Evolutionary conservation across 2,113 vertebrate genomes (phyloP).

Genomic region (Aphyosemion australe): DNA sequence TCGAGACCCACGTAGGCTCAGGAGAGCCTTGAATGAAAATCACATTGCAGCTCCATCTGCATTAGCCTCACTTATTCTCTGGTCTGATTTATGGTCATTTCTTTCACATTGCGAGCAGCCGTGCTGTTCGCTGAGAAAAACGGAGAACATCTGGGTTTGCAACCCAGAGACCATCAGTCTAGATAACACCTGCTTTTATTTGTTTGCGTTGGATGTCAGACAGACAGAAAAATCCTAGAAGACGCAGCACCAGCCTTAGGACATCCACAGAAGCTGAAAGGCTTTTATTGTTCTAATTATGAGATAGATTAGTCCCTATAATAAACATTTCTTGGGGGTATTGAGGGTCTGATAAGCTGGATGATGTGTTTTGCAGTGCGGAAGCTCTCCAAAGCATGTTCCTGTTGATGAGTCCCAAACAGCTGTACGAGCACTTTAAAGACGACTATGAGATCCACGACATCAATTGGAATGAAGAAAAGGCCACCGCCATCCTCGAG

Average conservation of each 20-base stretch:
- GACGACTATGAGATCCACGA: conserved; percentile 98
- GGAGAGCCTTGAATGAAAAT: conserved; percentile 60
- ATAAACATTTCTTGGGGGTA: conserved; percentile 16
- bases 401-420: conserved; percentile 97
- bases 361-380: conserved; percentile 79
- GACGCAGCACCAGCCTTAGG: conserved; percentile 48
- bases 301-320: conserved; percentile 1
- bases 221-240: conserved; percentile 32
- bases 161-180: conserved; percentile 40
- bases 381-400: conserved; percentile 98
- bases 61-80: conserved; percentile 55
- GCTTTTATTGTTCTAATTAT: conserved; percentile 10
- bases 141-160: conserved; percentile 54
- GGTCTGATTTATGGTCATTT: conserved; percentile 70
- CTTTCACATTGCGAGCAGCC: conserved; percentile 51
- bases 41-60: conserved; percentile 59
- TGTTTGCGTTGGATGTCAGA: conserved; percentile 58
- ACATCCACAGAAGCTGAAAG: conserved; percentile 21
- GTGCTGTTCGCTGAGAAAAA: conserved; percentile 33
- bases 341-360: conserved; percentile 2
- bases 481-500: conserved; percentile 91
- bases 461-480: conserved; percentile 97
- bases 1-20: conserved; percentile 47
- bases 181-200: conserved; percentile 68
- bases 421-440: conserved; percentile 97